These are phyloP conservation scores for Acanthococcus lagerstroemiae DNA, from an alignment of 2,888 invertebrate species.

Conservation along the genomic window DNA sequence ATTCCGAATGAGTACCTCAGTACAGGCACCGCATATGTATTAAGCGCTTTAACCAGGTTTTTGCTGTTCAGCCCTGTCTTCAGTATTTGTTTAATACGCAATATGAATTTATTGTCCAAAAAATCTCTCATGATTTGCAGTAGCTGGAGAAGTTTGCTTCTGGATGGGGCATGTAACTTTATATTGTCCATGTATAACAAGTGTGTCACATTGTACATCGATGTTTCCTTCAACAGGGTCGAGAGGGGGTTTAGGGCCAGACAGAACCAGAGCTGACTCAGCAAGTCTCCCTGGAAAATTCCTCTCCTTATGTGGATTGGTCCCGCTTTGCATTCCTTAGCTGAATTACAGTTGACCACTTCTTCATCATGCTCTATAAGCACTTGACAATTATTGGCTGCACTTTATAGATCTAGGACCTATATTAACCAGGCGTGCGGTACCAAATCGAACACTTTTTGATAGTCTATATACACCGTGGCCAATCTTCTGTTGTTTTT, in stretches of 20 bases:
- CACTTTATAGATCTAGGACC: not conserved
- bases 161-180: too few species aligned
- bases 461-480: conserved; percentile 24
- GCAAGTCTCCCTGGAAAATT: not conserved
- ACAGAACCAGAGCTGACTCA: not conserved
- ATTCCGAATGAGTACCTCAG: too few species aligned
- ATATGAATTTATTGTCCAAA: too few species aligned
- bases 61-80: too few species aligned
- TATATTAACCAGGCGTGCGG: not conserved
- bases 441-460: conserved; percentile 17
- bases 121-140: too few species aligned
- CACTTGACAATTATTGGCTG: not conserved
- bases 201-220: too few species aligned
- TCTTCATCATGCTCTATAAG: not conserved
- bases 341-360: not conserved
- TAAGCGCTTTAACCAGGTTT: too few species aligned
- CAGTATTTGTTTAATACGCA: too few species aligned
- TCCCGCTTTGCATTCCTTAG: not conserved
- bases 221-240: not conserved
- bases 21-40: too few species aligned
- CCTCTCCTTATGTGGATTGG: not conserved
- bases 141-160: too few species aligned
- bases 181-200: too few species aligned
- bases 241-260: not conserved
- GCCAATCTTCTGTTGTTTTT: conserved; percentile 10